Evolutionary conservation across 2,113 vertebrate species (phyloP).

Genomic region (Peromyscus californicus): DNA sequence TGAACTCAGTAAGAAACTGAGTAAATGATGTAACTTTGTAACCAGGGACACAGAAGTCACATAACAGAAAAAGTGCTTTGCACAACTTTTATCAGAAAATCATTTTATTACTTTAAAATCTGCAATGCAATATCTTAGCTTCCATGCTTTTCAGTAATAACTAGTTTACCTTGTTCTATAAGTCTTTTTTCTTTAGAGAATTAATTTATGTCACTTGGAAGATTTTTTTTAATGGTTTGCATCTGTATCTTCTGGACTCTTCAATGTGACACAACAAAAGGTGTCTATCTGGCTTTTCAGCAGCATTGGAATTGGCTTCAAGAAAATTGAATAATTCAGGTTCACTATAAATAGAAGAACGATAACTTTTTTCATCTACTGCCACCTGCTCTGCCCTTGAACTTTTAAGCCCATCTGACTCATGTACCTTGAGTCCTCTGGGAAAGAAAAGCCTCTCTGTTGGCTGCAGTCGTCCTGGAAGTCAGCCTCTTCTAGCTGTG

Average conservation of each 20-base stretch:
- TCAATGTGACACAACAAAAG: conserved; percentile 32
- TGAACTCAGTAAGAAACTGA: not conserved
- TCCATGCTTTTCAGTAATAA: conserved; percentile 10
- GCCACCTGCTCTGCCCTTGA: conserved; percentile 50
- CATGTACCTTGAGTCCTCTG: not conserved
- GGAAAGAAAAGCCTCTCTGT: conserved; percentile 50
- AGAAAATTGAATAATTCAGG: conserved; percentile 62
- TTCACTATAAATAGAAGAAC: conserved; percentile 40
- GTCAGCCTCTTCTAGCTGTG: not conserved
- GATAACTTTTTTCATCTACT: conserved; percentile 29
- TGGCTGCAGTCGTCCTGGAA: not conserved
- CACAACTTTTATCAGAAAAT: conserved; percentile 63
- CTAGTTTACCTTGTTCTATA: conserved; percentile 45
- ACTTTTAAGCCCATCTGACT: conserved; percentile 54
- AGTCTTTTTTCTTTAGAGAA: conserved; percentile 38
- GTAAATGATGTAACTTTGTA: conserved; percentile 50
- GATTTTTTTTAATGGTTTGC: not conserved
- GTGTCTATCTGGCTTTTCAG: conserved; percentile 25
- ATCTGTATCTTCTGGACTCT: not conserved
- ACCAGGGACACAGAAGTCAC: conserved; percentile 16
- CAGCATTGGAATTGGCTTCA: conserved; percentile 19
- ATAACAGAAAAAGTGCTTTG: conserved; percentile 52
- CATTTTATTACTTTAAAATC: conserved; percentile 53
- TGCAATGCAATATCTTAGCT: not conserved
- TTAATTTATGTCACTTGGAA: conserved; percentile 42